A percentile compares a stretch with the other conserved stretches of the same genome.
Conservation (phyloP, 2,797 vertebrate species). For the Gymnothorax reevesii region DNA sequence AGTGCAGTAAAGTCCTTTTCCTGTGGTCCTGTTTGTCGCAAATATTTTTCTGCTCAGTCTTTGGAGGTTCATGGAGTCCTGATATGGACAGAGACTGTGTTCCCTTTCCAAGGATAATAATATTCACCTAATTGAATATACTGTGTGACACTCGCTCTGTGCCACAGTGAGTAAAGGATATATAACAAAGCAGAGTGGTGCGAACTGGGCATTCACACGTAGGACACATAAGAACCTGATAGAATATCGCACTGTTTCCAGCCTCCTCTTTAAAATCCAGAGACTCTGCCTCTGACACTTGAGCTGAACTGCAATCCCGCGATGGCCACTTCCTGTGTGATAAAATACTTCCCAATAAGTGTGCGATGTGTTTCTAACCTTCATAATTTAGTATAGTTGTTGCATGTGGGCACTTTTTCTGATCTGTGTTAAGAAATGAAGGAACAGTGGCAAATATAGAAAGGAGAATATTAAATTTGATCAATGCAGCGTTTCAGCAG, state of each 20-base stretch:
- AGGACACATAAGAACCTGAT: no score
- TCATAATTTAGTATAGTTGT: not conserved
- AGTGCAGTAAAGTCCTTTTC: slow-evolving; percentile 19
- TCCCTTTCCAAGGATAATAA: slow-evolving; percentile 33
- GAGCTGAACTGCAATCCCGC: no score
- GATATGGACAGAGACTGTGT: slow-evolving; percentile 35
- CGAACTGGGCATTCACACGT: no score
- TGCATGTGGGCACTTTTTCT: not conserved
- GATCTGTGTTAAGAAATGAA: not conserved
- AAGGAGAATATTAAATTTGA: not conserved
- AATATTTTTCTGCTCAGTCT: not conserved
- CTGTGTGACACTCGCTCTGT: slow-evolving; percentile 19
- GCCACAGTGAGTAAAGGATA: slow-evolving; percentile 33
- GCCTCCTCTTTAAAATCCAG: no score
- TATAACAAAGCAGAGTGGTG: not conserved
- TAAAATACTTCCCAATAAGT: no score
- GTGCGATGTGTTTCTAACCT: not conserved
- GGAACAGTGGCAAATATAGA: not conserved
- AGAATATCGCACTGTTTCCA: no score
- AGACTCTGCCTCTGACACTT: no score
- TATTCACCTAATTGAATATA: slow-evolving; percentile 40
- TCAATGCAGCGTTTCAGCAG: not conserved
- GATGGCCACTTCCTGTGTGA: no score
- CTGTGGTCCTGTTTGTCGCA: not conserved
- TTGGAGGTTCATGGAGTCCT: slow-evolving; percentile 35